Evolutionary conservation across 2,797 vertebrate species (phyloP), one percentile per base, ranked within the genome.

Genomic region (Clamator glandarius): DNA sequence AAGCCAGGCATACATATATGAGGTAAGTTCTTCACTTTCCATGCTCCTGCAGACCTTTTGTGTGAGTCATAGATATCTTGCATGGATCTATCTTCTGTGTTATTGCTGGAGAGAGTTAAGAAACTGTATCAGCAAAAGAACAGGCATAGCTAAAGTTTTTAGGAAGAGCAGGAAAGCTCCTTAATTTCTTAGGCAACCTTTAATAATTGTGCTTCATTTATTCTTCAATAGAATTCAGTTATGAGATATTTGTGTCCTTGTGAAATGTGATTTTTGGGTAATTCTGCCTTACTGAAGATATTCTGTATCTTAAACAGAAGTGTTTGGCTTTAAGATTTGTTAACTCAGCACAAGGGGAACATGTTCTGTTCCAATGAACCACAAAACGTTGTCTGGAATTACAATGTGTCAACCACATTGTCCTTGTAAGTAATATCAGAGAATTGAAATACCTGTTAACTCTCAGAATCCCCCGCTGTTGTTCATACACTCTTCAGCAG

Each of bases 331-430:
- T 50, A 51, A 72, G 21, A 24, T 64, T 36, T 86, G 15, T 11
- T 72, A 81, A 61, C 17, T 88, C 62, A 64, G 26, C 50, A 44
- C 9, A 23, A 63, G 23, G 82, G 2, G 29, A 62, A 44, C 0
- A 0, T 39, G 10, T 35, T 72, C 8, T 70, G 5, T 89, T 70
- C 28, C 26, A 46, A 5, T 23, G 14, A 64, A 57, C n/a, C 16
- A 39, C 29, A 84, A 41, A 61, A 26, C 59, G 15, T n/a, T 70
- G 8, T 41, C 35, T 64, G 46, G 42, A 92, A 85, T 64, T 62
- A 14, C 12, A 76, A 5, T 17, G 1, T 52, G 5, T 18, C 8
- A 4, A 26, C 21, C 29, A 64, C 1, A 0, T 54, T 50, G 44
- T 76, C 51, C 26, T 81, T 2, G 1, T 35, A 44, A 70, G 2